Percentiles rank a stretch among this genome's conserved stretches.
phyloP scores from a whole-genome alignment of 2,797 vertebrate species.

The Psittacula echo region DNA sequence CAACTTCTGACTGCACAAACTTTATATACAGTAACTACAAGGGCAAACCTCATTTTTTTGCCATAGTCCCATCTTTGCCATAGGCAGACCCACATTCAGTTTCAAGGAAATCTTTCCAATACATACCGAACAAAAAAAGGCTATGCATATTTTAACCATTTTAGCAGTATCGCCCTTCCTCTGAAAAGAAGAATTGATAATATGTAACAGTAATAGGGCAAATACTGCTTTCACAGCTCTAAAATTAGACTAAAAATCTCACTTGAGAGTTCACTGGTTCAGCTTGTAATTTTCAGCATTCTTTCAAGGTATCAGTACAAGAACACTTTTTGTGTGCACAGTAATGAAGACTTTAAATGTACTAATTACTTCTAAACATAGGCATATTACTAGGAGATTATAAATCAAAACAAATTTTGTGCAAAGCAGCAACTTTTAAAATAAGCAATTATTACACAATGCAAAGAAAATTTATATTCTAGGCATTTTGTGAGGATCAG shows the following conservation, averaged over 20 bases:
- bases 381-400: conserved; percentile 39
- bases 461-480: background rate
- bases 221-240: background rate
- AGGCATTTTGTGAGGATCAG: conserved; percentile 50
- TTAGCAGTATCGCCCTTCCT: background rate
- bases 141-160: background rate
- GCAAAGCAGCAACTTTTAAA: conserved; percentile 34
- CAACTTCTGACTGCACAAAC: background rate
- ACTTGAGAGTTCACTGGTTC: background rate
- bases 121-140: background rate
- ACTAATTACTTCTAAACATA: conserved; percentile 49
- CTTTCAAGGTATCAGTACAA: background rate
- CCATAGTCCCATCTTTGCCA: background rate
- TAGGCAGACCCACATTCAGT: background rate
- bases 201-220: background rate
- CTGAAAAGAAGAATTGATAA: background rate
- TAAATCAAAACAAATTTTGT: conserved; percentile 41
- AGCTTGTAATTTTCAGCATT: background rate
- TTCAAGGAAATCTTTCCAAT: background rate
- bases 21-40: background rate
- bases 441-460: conserved; percentile 33
- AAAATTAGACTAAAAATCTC: conserved; percentile 9
- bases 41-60: background rate
- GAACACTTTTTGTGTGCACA: conserved; percentile 71
- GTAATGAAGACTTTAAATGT: conserved; percentile 55